phyloP scores from a whole-genome alignment of 2,113 vertebrate species.

The Chunga burmeisteri region DNA sequence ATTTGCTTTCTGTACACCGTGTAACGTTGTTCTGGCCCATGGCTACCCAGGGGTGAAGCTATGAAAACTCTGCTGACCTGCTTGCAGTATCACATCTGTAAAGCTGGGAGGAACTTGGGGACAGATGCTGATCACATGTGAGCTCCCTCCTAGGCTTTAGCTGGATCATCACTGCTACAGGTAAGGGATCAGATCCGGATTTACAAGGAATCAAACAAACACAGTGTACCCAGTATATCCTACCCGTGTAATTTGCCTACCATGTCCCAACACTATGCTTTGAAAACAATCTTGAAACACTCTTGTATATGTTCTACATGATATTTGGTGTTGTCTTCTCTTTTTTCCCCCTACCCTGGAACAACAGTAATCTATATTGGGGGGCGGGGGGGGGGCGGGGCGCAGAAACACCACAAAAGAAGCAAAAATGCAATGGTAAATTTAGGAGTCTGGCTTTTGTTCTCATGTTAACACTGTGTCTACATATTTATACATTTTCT shows the following conservation, averaged over 20 bases:
- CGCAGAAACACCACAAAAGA: background rate
- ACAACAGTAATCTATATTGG: background rate
- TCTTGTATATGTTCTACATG: background rate
- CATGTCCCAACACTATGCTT: background rate
- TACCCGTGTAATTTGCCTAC: fast-evolving
- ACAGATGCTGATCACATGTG: fast-evolving
- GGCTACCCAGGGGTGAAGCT: background rate
- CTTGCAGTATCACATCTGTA: too few relatives aligned
- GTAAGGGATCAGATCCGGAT: background rate
- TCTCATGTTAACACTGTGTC: background rate
- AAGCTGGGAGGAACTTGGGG: background rate
- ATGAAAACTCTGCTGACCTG: background rate
- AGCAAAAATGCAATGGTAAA: background rate
- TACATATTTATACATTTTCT: background rate
- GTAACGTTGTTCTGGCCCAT: fast-evolving
- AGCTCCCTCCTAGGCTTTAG: background rate
- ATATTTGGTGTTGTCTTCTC: background rate
- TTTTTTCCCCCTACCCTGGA: background rate
- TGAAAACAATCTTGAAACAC: background rate
- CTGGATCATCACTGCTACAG: background rate
- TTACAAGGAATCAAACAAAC: background rate
- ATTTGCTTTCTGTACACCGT: background rate
- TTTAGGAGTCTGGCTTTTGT: background rate
- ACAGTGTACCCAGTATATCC: fast-evolving
- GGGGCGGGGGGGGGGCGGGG: too few relatives aligned